phyloP scores from a whole-genome alignment of 2,797 vertebrate species.

The Clarias fuscus region DNA sequence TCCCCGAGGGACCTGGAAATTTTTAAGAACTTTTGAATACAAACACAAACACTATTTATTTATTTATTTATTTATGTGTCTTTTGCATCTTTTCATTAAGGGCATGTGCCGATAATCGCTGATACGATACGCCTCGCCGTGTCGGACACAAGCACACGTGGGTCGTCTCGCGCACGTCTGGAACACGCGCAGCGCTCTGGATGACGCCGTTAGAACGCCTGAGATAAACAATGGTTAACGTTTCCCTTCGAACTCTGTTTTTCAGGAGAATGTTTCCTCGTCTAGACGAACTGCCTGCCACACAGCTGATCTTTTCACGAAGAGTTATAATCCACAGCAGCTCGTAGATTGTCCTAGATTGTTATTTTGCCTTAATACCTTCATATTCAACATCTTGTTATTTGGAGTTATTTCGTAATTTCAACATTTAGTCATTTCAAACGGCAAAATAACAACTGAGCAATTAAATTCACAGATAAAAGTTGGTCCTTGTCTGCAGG shows the following conservation, averaged over 20 bases:
- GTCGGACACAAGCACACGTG: not conserved
- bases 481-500: not conserved
- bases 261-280: not conserved
- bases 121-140: no score
- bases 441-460: not conserved
- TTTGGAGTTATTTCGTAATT: not conserved
- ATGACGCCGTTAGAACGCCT: not conserved
- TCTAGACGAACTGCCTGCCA: not conserved
- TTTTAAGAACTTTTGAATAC: slow-evolving; percentile 89
- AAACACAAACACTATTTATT: not conserved
- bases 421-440: not conserved
- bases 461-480: not conserved
- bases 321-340: not conserved
- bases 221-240: not conserved
- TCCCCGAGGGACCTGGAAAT: slow-evolving; percentile 86
- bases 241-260: not conserved
- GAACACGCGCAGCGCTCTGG: not conserved
- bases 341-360: no score
- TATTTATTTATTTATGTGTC: slow-evolving; percentile 8
- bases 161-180: not conserved
- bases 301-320: not conserved
- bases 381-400: no score
- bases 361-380: not conserved
- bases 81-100: slow-evolving; percentile 35
- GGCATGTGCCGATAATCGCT: not conserved